These are phyloP conservation scores for Plutomurus gul DNA, from an alignment of 1,140 invertebrate genomes.

Conservation along the genomic window DNA sequence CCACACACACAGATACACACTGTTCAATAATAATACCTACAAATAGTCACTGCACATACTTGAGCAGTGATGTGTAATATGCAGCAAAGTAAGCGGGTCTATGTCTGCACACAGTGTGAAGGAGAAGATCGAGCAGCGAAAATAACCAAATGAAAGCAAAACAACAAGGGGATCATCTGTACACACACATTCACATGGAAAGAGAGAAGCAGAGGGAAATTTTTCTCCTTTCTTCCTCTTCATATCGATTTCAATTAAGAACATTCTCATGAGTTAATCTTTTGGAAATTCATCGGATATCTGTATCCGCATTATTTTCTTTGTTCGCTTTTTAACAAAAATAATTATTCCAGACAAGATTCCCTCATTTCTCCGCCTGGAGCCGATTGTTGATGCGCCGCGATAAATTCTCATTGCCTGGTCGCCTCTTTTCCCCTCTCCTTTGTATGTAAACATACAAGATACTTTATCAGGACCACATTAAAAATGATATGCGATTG, in stretches of 20 bases:
- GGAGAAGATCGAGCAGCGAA: no score
- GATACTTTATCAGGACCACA: conserved; percentile 23
- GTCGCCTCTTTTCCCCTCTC: not conserved
- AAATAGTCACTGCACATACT: no score
- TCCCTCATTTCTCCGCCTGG: conserved; percentile 11
- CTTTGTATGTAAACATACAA: conserved; percentile 15
- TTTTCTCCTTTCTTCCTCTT: not conserved
- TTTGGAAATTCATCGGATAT: conserved; percentile 48
- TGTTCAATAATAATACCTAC: no score
- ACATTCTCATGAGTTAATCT: conserved; percentile 54
- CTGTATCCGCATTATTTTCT: not conserved
- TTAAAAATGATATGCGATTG: conserved; percentile 30
- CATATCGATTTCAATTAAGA: conserved; percentile 46
- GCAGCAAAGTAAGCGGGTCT: no score
- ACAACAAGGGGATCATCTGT: not conserved
- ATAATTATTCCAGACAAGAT: conserved; percentile 28
- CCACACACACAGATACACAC: no score
- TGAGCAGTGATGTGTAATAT: no score
- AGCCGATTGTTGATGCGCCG: not conserved
- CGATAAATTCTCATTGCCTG: not conserved
- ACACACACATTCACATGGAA: not conserved
- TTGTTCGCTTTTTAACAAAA: not conserved
- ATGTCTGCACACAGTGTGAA: no score
- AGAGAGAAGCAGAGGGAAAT: not conserved
- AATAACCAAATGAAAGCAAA: conserved; percentile 19